A percentile compares a stretch with the other conserved stretches of the same genome.
These are phyloP conservation scores for Drosophila falleni DNA, from an alignment of 2,888 invertebrate genomes.

Conservation along the genomic window DNA sequence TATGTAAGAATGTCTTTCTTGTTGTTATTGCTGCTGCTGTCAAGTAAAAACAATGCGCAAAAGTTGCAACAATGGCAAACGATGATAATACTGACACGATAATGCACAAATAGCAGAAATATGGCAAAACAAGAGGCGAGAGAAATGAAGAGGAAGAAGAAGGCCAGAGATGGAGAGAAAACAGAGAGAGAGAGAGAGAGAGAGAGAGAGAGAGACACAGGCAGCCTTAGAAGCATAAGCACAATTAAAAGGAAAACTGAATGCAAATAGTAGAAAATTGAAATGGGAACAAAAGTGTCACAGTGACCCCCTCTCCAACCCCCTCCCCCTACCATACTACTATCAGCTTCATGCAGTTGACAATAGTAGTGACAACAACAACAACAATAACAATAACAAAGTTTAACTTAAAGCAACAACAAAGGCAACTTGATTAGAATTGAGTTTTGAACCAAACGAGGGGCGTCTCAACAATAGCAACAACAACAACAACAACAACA, in stretches of 20 bases:
- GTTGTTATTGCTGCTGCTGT: constrained; percentile 18
- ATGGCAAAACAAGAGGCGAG: constrained; percentile 13
- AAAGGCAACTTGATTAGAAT: constrained; percentile 29
- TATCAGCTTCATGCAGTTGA: constrained; percentile 34
- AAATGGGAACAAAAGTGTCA: constrained; percentile 30
- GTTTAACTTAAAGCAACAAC: constrained; percentile 18
- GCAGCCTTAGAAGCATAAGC: not conserved
- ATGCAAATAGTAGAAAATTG: constrained; percentile 20
- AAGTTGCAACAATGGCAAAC: constrained; percentile 70
- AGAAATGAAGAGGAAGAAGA: constrained; percentile 1
- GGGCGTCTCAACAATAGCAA: constrained; percentile 35
- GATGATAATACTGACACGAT: constrained; percentile 63
- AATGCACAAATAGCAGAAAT: constrained; percentile 50
- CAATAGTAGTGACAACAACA: constrained; percentile 9
- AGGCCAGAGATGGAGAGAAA: not conserved
- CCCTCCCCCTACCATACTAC: not conserved
- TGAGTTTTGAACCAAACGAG: constrained; percentile 14
- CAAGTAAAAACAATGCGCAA: constrained; percentile 60
- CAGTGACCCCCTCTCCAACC: not conserved
- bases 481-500: constrained; percentile 31
- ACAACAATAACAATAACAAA: constrained; percentile 14
- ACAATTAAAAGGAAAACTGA: constrained; percentile 10
- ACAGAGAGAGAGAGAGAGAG: not conserved
- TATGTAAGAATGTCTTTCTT: not conserved
- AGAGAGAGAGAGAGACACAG: constrained; percentile 1